Base-by-base conservation (phyloP, 1,140 invertebrate genomes). In the Drosophila pseudoananassae region DNA sequence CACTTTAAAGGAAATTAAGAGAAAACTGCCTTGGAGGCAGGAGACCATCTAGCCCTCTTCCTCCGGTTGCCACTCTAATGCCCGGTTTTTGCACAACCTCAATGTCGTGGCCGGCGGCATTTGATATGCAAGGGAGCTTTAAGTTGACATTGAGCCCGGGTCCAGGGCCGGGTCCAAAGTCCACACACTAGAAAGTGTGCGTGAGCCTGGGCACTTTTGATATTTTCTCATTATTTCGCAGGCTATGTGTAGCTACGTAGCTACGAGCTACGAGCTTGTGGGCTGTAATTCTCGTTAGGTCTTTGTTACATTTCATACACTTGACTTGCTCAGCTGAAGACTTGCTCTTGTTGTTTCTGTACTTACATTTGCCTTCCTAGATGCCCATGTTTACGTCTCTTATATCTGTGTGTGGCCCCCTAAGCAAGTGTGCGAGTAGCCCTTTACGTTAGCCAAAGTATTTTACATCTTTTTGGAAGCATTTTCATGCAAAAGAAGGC, bases 251-350 rank as follows among this genome's bases (percentile, higher is more conserved):
- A 52, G 51, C 47, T 54, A 76, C 60, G 76, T 66, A 52, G 51
- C 47, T 54, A 43, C 59, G 38, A 52, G 51, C 47, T 54, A 43
- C 59, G 38, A 56, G 57, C 12, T 12, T 46, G 29, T 53, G 50
- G 78, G 52, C 60, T 78, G 77, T 78, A 88, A 88, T 88, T 83
- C 76, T 88, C 63, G 66, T 88, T 83, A 83, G 83, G 84, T 88
- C 83, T 88, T 88, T 89, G 83, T 88, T 88, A 88, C 78, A 83
- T 83, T 88, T 88, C 84, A 88, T 79, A 88, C 78, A 88, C 84
- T 88, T 88, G 76, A 88, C 83, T 88, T 87, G 83, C 78, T 64
- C 71, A 53, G 68, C 78, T 71, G 50, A 76, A 78, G 78, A 79
- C 63, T 66, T 54, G 31, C 57, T 87, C 57, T 87, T 78, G 51